Percentiles rank a stretch among this genome's conserved stretches.
phyloP scores from a whole-genome alignment of 2,797 vertebrate genomes.

The Knipowitschia caucasica region DNA sequence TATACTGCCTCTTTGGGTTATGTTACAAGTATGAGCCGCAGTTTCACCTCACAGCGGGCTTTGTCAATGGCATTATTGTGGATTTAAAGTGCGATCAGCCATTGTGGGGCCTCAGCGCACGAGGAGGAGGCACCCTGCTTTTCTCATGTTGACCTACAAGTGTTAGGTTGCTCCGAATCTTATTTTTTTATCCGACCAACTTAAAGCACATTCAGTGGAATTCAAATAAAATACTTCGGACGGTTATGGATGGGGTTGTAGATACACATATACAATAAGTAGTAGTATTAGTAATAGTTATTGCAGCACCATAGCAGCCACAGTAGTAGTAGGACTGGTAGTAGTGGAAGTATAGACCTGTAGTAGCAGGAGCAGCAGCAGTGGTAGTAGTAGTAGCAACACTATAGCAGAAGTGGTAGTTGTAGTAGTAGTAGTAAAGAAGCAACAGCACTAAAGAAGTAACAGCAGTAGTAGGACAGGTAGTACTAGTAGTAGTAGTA shows the following conservation, averaged over 20 bases:
- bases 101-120: constrained; percentile 23
- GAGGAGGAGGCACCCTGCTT: constrained; percentile 22
- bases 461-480: too few relatives aligned
- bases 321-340: background rate
- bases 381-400: background rate
- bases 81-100: constrained; percentile 1
- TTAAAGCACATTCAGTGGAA: background rate
- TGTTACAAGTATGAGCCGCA: constrained; percentile 36
- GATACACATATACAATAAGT: too few relatives aligned
- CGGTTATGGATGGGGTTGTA: too few relatives aligned
- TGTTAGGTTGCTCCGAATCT: constrained; percentile 55
- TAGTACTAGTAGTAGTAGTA: too few relatives aligned
- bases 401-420: too few relatives aligned
- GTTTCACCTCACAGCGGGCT: background rate
- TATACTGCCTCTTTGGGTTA: background rate
- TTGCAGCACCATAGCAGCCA: background rate
- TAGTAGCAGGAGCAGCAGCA: background rate
- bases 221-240: background rate
- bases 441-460: too few relatives aligned
- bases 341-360: background rate
- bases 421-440: too few relatives aligned
- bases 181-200: constrained; percentile 14
- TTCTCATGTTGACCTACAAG: constrained; percentile 41
- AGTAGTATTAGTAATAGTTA: background rate
- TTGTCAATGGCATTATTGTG: constrained; percentile 52